Conservation (phyloP, 2,888 invertebrate species). For the Yponomeuta cagnagella region DNA sequence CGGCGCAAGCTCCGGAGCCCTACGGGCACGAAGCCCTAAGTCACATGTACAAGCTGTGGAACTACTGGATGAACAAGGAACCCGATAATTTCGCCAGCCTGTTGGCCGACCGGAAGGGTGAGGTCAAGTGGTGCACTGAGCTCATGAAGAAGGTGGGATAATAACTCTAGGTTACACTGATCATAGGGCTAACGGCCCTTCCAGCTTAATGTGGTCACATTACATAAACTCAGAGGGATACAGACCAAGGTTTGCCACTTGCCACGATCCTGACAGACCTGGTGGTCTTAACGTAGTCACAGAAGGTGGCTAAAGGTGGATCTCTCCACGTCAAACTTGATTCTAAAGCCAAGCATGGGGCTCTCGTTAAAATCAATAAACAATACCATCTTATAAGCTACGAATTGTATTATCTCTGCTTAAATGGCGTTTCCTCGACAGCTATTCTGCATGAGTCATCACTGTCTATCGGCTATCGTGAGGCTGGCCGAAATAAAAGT, state of each 20-base stretch:
- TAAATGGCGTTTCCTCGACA: constrained; percentile 22
- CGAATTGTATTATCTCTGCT: no score
- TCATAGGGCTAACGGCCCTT: not conserved
- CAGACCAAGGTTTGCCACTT: no score
- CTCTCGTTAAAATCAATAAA: no score
- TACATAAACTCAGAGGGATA: no score
- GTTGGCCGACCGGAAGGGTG: constrained; percentile 76
- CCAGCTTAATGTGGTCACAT: no score
- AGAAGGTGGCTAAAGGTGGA: no score
- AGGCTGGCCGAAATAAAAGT: constrained; percentile 78
- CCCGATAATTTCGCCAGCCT: constrained; percentile 77
- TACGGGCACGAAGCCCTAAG: constrained; percentile 64
- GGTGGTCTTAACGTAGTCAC: no score
- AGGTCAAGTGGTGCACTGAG: constrained; percentile 70
- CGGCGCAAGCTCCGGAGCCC: constrained; percentile 35
- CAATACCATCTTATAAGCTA: no score
- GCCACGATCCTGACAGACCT: no score
- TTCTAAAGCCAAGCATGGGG: no score
- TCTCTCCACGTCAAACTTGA: no score
- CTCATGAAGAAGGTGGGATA: constrained; percentile 69
- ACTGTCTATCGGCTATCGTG: constrained; percentile 79
- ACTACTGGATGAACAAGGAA: constrained; percentile 86
- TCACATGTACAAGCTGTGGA: constrained; percentile 81
- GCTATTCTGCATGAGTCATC: constrained; percentile 76
- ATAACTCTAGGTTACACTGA: not conserved